Base-by-base conservation (phyloP, 1,140 invertebrate species). In the Odontomachus brunneus region DNA sequence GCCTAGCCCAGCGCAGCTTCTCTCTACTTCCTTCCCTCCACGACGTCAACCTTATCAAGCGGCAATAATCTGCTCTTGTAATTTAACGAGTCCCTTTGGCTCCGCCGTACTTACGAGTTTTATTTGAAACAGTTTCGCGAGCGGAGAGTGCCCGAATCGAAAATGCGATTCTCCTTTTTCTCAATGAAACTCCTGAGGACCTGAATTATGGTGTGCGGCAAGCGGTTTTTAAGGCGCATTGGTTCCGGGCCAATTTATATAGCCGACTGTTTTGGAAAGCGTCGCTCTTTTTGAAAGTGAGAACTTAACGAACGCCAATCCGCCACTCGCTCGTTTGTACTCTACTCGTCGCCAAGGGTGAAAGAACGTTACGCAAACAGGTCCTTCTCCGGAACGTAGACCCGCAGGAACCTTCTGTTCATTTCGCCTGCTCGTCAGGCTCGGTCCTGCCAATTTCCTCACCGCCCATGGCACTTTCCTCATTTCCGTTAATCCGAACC, bases 401-500 rank as follows among this genome's bases (percentile, higher is more conserved):
- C 26, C 3, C 4, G 15, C 7, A 38, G 29, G n/a, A 44, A 57
- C 1, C 15, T 26, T 55, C 9, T 26, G 48, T 48, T 59, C n/a
- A 33, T 49, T 48, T 60, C 15, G 48, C 17, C 55, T 26, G 11
- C 14, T 55, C 15, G 17, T 44, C 33, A 74, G 7, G 26, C n/a
- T 76, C 65, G 15, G 2, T 29, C 1, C 38, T 24, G 15, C n/a
- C 22, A 12, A 24, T 24, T 44, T 66, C 19, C 22, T 14, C 17
- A n/a, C 19, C 26, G 14, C 22, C 44, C 14, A 44, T 26, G 15
- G 26, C 14, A 15, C 29, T 14, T 26, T 1, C 17, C 17, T 19
- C 33, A 44, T 67, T 55, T 78, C 22, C 17, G 7, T 69, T 84
- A 87, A 84, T 88, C 26, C 59, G n/a, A 17, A 69, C 14, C 26